phyloP scores from a whole-genome alignment of 2,797 vertebrate genomes.

The Crypturellus tataupa region DNA sequence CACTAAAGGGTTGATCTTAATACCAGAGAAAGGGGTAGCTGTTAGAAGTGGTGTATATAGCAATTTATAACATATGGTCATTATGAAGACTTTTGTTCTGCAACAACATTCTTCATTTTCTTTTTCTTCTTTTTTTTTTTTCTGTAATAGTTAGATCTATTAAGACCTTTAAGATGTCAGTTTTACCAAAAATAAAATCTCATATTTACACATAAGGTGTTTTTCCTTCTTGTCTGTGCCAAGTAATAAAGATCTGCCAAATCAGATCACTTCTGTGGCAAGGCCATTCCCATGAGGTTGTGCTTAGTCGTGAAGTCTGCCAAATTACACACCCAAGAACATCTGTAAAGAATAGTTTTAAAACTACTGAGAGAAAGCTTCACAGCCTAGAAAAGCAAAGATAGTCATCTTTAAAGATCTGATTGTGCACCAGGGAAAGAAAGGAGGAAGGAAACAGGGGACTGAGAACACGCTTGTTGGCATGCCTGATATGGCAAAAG shows the following conservation, averaged over 20 bases:
- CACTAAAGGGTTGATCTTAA: neutral
- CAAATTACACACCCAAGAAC: neutral
- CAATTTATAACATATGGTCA: neutral
- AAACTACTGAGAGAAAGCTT: neutral
- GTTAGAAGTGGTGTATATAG: accelerated
- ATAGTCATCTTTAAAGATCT: neutral
- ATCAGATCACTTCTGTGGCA: neutral
- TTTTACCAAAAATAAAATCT: neutral
- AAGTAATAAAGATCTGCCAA: neutral
- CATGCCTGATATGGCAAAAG: neutral
- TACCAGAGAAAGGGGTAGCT: neutral
- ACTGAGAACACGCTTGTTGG: neutral
- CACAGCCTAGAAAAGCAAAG: neutral
- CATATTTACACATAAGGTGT: neutral
- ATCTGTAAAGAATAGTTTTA: neutral
- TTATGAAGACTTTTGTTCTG: neutral
- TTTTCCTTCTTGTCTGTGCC: neutral
- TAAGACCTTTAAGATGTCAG: neutral
- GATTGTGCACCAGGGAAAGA: neutral
- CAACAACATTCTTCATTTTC: neutral
- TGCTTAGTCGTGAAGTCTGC: neutral
- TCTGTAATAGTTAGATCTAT: neutral
- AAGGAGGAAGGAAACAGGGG: neutral
- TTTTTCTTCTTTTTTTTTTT: neutral
- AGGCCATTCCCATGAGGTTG: neutral